A percentile compares a stretch with the other conserved stretches of the same genome.
Evolutionary conservation across 1,140 invertebrate genomes (phyloP).

Genomic region (Archivesica marissinica): DNA sequence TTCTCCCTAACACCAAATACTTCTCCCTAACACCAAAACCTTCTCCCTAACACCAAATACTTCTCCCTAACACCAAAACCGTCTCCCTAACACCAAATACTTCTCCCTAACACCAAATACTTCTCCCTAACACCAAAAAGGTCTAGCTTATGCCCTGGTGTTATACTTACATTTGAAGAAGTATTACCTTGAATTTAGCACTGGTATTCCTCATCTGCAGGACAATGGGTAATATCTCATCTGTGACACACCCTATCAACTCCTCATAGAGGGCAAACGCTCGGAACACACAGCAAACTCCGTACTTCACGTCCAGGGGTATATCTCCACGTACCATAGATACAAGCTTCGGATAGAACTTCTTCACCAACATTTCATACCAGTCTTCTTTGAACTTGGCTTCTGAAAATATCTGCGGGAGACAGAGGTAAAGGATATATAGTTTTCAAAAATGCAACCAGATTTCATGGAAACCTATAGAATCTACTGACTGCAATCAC

Average conservation of each 20-base stretch:
- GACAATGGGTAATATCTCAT: conserved; percentile 62
- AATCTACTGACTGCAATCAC: no score
- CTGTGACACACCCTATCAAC: conserved; percentile 51
- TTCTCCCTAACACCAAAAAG: no score
- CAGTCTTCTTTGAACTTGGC: conserved; percentile 30
- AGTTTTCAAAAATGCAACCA: no score
- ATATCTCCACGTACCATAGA: conserved; percentile 58
- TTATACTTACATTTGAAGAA: not conserved
- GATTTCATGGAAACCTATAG: no score
- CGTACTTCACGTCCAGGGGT: conserved; percentile 71
- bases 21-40: no score
- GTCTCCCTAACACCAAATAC: no score
- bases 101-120: no score
- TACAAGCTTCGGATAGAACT: conserved; percentile 65
- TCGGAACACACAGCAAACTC: conserved; percentile 70
- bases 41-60: no score
- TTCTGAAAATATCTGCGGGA: conserved; percentile 50
- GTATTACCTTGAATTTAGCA: conserved; percentile 67
- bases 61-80: no score
- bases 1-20: no score
- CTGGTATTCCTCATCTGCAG: conserved; percentile 57
- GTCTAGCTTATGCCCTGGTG: no score
- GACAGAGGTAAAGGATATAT: no score
- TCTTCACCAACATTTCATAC: conserved; percentile 43
- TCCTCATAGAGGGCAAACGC: conserved; percentile 58